These are phyloP conservation scores for Asbolus verrucosus DNA, from an alignment of 1,140 invertebrate genomes.

Conservation along the genomic window DNA sequence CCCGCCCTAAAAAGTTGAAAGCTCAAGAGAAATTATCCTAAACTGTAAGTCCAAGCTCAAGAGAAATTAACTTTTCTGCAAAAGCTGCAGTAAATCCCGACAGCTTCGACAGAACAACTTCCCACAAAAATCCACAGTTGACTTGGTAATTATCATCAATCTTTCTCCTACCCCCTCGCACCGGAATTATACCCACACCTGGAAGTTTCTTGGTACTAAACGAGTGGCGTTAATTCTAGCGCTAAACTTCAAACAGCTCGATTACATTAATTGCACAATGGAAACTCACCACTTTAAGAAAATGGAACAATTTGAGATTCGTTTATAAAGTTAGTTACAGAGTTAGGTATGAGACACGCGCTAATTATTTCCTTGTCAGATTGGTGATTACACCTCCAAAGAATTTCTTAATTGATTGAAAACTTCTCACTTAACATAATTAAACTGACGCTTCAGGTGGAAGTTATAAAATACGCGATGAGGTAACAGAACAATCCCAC, in stretches of 20 bases:
- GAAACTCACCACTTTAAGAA: too few species aligned
- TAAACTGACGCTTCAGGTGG: background rate
- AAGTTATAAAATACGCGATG: conserved; percentile 12
- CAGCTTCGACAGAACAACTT: conserved; percentile 4
- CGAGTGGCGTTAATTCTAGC: too few species aligned
- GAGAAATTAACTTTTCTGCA: conserved; percentile 5
- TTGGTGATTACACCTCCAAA: conserved; percentile 7
- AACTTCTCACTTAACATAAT: conserved; percentile 16
- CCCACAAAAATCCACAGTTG: conserved; percentile 2
- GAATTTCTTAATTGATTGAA: conserved; percentile 34
- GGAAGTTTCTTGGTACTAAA: background rate
- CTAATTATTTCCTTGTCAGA: conserved; percentile 31
- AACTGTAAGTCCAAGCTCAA: background rate
- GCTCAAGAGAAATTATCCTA: conserved; percentile 10
- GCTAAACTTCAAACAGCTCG: background rate
- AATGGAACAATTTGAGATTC: too few species aligned
- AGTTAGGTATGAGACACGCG: conserved; percentile 5
- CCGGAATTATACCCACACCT: conserved; percentile 5
- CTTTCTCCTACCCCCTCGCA: background rate
- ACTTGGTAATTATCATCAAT: conserved; percentile 5
- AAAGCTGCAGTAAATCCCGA: background rate
- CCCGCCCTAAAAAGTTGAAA: background rate
- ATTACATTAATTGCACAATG: too few species aligned
- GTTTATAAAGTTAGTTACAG: too few species aligned
- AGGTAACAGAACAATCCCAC: conserved; percentile 1